Base-by-base conservation (phyloP, 2,113 vertebrate species). In the Hippocampus mohnikei region DNA sequence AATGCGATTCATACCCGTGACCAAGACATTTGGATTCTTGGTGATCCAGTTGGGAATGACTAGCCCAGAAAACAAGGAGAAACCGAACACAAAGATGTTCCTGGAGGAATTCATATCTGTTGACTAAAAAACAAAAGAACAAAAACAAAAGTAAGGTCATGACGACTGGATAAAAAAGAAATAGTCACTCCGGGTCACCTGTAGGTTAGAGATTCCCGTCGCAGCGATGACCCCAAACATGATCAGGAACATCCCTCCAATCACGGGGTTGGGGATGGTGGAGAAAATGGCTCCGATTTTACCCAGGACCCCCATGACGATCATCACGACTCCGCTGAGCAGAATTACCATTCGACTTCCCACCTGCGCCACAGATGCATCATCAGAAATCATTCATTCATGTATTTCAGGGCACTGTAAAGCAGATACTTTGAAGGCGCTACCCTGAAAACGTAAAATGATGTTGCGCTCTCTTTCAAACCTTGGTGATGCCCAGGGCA, bases 51-150 rank as follows among this genome's bases (percentile, higher is more conserved):
- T 93, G 56, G 96, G 96, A 89, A 98, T 69, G 1, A 91, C 83
- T 6, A 99, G 91, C 1, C 91, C 96, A 83, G 88, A 85, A 88
- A 94, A 96, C 66, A 98, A 86, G 78, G 96, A 96, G 89, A 99
- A 98, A 66, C 96, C 96, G 82, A 97, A 97, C 78, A 97, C 88
- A 70, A 98, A 98, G 84, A 96, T 92, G 81, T 96, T 99, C 76
- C 96, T 92, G 63, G 95, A 94, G 13, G 96, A 97, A 84, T 98
- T 98, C 97, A 99, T 96, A 78, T 98, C 94, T 72, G 92, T 90
- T 46, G 93, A 95, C 97, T 99, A 87, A 20, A 60, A 76, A 78
- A 62, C n/a, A n/a, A n/a, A n/a, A n/a, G n/a, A n/a, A n/a, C n/a
- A 75, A 76, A 56, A 56, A 13, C 2, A 29, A 29, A 25, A 1